These are phyloP conservation scores for Anguilla rostrata DNA, from an alignment of 2,113 vertebrate species.

Conservation along the genomic window DNA sequence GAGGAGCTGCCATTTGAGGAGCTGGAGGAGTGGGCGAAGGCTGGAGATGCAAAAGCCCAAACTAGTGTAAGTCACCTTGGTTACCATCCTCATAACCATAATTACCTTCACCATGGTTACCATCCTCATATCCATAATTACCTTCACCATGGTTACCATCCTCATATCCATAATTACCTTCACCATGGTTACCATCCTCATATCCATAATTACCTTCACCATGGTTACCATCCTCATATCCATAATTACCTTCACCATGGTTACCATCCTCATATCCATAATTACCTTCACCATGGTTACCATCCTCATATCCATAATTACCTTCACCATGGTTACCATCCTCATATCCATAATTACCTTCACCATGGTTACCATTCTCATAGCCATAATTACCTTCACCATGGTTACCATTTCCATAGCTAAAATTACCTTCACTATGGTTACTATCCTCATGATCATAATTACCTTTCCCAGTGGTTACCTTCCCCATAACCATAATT, in stretches of 20 bases:
- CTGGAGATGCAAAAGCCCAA: conserved; percentile 86
- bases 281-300: neutral
- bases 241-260: neutral
- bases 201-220: neutral
- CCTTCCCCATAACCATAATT: too few species aligned
- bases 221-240: neutral
- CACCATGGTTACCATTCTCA: neutral
- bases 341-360: neutral
- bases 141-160: neutral
- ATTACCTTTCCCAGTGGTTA: too few species aligned
- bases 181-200: neutral
- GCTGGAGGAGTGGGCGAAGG: conserved; percentile 79
- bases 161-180: neutral
- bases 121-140: neutral
- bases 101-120: neutral
- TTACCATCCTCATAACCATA: neutral
- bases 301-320: neutral
- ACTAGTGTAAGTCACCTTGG: conserved; percentile 71
- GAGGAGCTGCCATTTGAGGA: conserved; percentile 76
- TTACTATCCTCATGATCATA: too few species aligned
- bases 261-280: neutral
- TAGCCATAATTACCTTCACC: neutral
- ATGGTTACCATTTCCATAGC: too few species aligned
- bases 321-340: neutral
- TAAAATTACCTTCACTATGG: too few species aligned